Base-by-base conservation (phyloP, 2,113 vertebrate genomes). In the Phasianus colchicus region DNA sequence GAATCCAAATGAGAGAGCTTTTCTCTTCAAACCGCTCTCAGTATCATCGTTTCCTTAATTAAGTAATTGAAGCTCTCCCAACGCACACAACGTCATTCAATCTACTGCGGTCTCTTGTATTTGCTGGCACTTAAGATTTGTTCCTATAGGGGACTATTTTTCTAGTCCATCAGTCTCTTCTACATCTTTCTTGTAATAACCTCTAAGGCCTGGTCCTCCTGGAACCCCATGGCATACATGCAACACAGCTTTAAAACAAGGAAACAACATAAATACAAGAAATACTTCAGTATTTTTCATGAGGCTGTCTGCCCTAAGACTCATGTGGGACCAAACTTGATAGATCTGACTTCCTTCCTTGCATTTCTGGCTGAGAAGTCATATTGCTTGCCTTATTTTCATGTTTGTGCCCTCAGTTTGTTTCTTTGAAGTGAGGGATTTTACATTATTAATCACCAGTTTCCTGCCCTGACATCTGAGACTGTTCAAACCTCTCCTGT, bases 11-110 rank as follows among this genome's bases (percentile, higher is more conserved):
- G 93, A 94, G 95, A 96, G 91, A 95, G 95, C 89, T 93, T 95
- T 96, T 94, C 85, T 95, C 89, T 88, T 92, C 95, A 88, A 95
- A 92, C 91, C 2, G 0, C 95, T 91, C 83, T 96, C 1, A 0
- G 94, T 94, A 95, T 97, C 93, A 92, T 95, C 10, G 38, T 96
- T 94, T 52, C 91, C 95, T 97, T 97, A 96, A 97, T 97, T 96
- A 96, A 97, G 95, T 93, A 96, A 96, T 93, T 95, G 95, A 97
- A 97, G 92, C 88, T 94, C 88, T 94, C 95, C 92, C 95, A 95
- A 86, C 90, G 57, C 87, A 72, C 95, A 95, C 88, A 75, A 80
- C 42, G 77, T 93, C 88, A 96, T 93, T 92, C 88, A 94, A 91
- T 95, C 88, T 84, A 61, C 93, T 91, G 85, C 27, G 58, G 91